Evolutionary conservation across 1,140 invertebrate genomes (phyloP), one percentile per base, ranked within the genome.

Genomic region (Leptinotarsa undecemlineata): DNA sequence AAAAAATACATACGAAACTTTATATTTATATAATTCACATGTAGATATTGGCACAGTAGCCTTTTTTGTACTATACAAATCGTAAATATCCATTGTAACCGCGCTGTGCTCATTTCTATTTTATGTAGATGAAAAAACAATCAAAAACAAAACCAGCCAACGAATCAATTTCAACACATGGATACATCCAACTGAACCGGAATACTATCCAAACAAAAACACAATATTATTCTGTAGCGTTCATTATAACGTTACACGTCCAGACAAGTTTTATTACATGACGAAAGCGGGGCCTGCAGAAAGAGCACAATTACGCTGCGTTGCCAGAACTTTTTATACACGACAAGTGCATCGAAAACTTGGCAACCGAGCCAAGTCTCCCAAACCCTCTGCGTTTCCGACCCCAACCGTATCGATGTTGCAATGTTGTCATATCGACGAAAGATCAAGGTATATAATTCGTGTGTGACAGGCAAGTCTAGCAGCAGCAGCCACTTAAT

Each of bases 221-320:
- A 19, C 51, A 57, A 57, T 57, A 57, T 57, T 57, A 15, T 57
- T 57, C 15, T 15, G 51, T 57, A 17, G 51, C 51, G 51, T 57
- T 57, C n/a, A 19, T 57, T 57, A 57, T 15, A 57, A 57, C 51
- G 51, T 57, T 57, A 57, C n/a, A 57, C 33, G 33, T 42, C 51
- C 51, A 57, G 51, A 57, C 51, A 57, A 17, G 51, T 57, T 57
- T 57, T 57, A 57, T 57, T 57, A 57, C 51, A 57, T 57, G 51
- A 57, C 51, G 51, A 57, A 57, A 57, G n/a, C 51, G 51, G 15
- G 3, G 51, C 51, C 51, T 57, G 15, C 51, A 15, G n/a, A 57
- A 57, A 19, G 51, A 57, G 51, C 17, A 57, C 51, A 17, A 57
- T 19, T 19, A 15, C 5, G 51, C 51, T 5, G 51, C 51, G 51